Percentiles rank a stretch among this genome's conserved stretches.
Conservation (phyloP, 2,888 invertebrate species). For the Ochropacha duplaris region DNA sequence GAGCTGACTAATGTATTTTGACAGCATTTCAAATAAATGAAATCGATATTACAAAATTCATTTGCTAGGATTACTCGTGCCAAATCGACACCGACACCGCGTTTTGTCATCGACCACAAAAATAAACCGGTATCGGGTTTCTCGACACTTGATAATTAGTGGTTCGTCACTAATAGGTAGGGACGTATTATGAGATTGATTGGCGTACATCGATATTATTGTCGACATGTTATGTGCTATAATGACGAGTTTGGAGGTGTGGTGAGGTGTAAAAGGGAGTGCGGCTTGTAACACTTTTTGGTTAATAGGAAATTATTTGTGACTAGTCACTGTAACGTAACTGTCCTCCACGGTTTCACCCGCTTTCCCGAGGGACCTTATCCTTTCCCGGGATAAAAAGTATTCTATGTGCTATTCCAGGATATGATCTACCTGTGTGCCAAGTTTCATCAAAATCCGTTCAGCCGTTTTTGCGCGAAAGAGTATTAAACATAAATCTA, state of each 20-base stretch:
- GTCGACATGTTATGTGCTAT: conserved; percentile 59
- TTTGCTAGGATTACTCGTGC: conserved; percentile 18
- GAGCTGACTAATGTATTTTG: neutral
- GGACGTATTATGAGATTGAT: conserved; percentile 72
- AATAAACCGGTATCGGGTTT: conserved; percentile 46
- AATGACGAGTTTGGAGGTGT: conserved; percentile 55
- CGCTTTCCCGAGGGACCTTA: no score
- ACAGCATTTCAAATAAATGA: neutral
- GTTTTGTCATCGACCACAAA: conserved; percentile 70
- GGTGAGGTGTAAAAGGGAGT: conserved; percentile 28
- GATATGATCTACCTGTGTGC: no score
- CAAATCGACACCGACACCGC: conserved; percentile 56
- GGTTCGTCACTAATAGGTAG: conserved; percentile 65
- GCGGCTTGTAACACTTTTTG: conserved; percentile 44
- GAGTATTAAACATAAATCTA: no score
- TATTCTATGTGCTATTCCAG: no score
- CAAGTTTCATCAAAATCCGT: no score
- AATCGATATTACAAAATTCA: neutral
- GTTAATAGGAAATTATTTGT: no score
- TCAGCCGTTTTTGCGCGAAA: no score
- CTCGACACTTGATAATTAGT: conserved; percentile 60
- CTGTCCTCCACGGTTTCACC: no score
- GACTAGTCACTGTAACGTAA: no score
- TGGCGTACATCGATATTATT: conserved; percentile 57
- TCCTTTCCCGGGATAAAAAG: no score